Evolutionary conservation across 2,797 vertebrate species (phyloP).

Genomic region (Mormyrus hasselquistii): DNA sequence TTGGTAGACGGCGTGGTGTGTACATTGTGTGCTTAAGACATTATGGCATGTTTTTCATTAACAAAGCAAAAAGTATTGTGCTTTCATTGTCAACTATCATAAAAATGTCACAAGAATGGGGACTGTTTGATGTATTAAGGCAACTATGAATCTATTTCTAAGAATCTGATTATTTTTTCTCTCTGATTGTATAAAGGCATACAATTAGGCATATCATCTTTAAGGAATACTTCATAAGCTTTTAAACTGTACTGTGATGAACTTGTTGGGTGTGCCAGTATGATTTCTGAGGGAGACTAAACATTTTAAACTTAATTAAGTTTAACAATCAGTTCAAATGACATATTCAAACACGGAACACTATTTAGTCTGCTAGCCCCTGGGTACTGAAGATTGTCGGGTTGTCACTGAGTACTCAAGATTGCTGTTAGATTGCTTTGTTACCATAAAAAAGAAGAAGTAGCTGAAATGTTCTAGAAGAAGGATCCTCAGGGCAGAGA

Average conservation of each 20-base stretch:
- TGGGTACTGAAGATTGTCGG: neutral
- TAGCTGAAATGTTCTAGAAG: neutral
- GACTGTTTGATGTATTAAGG: neutral
- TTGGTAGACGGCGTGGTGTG: neutral
- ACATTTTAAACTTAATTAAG: neutral
- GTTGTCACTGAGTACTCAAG: neutral
- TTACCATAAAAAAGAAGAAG: neutral
- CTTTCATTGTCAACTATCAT: neutral
- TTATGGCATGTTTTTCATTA: neutral
- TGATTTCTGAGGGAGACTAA: neutral
- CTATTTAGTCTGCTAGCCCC: neutral
- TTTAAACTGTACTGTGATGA: neutral
- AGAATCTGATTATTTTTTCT: neutral
- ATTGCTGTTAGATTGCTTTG: neutral
- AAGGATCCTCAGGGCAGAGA: neutral
- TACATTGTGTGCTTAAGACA: neutral
- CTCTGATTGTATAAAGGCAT: neutral
- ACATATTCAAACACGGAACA: neutral
- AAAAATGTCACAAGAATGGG: neutral
- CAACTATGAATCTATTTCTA: neutral
- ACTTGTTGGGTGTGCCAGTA: neutral
- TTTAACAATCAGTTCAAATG: neutral
- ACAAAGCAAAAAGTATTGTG: neutral
- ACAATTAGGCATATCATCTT: neutral
- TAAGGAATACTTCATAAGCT: neutral